phyloP scores from a whole-genome alignment of 2,113 vertebrate species.

The Myotis yumanensis region DNA sequence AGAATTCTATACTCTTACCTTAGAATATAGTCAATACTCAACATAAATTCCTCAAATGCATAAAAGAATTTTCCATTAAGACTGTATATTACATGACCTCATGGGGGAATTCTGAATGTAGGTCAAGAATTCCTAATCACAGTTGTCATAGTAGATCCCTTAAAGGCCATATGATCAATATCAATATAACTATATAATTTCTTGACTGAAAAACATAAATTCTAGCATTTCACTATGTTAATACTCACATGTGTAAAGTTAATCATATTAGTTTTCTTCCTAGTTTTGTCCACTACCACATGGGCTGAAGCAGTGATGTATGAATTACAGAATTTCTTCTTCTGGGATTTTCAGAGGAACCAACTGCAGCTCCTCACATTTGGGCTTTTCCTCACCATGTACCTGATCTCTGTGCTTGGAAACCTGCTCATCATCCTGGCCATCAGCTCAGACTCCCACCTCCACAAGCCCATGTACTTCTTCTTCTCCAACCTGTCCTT shows the following conservation, averaged over 20 bases:
- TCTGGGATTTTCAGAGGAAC: background rate
- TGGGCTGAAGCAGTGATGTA: background rate
- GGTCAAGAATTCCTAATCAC: background rate
- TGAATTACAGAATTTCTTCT: background rate
- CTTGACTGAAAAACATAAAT: background rate
- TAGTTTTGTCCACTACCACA: background rate
- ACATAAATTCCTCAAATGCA: background rate
- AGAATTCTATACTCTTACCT: background rate
- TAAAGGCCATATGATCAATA: background rate
- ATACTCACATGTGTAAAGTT: background rate
- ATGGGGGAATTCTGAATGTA: background rate
- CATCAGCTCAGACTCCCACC: background rate
- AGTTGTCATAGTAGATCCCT: background rate
- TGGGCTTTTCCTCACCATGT: background rate
- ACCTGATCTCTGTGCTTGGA: background rate
- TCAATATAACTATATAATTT: background rate
- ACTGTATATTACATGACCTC: background rate
- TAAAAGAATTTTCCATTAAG: background rate
- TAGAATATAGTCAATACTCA: background rate
- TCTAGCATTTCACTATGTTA: background rate
- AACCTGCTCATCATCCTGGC: constrained; percentile 17
- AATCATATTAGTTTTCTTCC: background rate
- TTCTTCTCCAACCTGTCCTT: constrained; percentile 1
- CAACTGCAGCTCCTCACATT: background rate
- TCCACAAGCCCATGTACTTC: constrained; percentile 36